These are phyloP conservation scores for Apodemia zela DNA, from an alignment of 2,888 invertebrate genomes.

Conservation along the genomic window DNA sequence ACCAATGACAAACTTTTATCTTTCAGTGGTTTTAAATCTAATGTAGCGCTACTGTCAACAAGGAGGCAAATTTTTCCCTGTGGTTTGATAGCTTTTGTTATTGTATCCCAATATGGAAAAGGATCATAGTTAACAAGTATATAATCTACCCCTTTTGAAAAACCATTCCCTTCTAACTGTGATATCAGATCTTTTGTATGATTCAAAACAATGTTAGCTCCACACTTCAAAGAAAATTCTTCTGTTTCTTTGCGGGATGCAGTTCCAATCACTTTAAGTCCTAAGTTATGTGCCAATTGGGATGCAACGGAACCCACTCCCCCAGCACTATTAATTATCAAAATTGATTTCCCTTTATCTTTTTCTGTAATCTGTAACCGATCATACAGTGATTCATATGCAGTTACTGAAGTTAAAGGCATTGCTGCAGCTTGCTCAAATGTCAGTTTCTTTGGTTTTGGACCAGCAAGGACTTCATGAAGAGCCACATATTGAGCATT, in stretches of 20 bases:
- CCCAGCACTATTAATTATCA: constrained; percentile 66
- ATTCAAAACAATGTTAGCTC: constrained; percentile 58
- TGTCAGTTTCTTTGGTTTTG: constrained; percentile 56
- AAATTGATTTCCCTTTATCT: constrained; percentile 56
- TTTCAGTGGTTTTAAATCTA: constrained; percentile 55
- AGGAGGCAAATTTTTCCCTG: constrained; percentile 65
- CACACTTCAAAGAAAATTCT: constrained; percentile 48
- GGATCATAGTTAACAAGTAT: constrained; percentile 67
- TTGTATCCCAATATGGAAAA: constrained; percentile 62
- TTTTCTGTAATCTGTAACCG: constrained; percentile 55
- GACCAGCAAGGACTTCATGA: constrained; percentile 53
- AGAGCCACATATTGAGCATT: constrained; percentile 63
- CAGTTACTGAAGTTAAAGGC: constrained; percentile 60
- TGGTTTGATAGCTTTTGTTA: constrained; percentile 59
- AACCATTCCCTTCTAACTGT: constrained; percentile 54
- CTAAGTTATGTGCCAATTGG: constrained; percentile 57
- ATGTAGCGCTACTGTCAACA: constrained; percentile 58
- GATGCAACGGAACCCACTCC: constrained; percentile 67
- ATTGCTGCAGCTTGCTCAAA: constrained; percentile 70
- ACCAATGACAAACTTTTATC: constrained; percentile 64
- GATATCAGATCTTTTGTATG: constrained; percentile 53
- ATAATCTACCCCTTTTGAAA: constrained; percentile 55
- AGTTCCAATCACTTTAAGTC: constrained; percentile 64
- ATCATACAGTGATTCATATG: constrained; percentile 59
- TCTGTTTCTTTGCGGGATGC: constrained; percentile 58